Evolutionary conservation across 2,113 vertebrate species (phyloP).

Genomic region (Acrocephalus kingi): DNA sequence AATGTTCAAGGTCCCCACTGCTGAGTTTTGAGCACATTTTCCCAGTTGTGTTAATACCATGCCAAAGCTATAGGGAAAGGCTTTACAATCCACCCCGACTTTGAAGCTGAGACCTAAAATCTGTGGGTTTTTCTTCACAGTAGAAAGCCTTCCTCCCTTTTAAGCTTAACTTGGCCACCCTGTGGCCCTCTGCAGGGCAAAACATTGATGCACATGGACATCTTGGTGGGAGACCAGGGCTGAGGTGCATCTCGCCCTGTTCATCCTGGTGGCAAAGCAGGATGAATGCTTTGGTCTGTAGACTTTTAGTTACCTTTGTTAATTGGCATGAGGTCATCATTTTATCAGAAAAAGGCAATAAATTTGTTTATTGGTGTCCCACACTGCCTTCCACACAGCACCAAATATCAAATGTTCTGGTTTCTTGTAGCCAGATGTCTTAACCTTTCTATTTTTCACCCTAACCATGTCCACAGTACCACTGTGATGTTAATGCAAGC

Average conservation of each 20-base stretch:
- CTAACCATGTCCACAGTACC: background rate
- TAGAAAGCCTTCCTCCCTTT: background rate
- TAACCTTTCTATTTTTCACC: background rate
- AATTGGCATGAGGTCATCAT: rapidly evolving
- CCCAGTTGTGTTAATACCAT: background rate
- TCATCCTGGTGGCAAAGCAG: background rate
- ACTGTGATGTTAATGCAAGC: background rate
- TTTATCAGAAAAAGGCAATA: background rate
- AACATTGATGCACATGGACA: rapidly evolving
- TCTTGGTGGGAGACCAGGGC: background rate
- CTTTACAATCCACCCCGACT: background rate
- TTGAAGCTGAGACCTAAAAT: background rate
- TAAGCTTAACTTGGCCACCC: background rate
- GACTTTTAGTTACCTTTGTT: background rate
- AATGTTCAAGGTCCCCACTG: background rate
- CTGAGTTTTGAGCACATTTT: background rate
- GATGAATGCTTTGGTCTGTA: background rate
- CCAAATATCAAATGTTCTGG: background rate
- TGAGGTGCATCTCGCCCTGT: background rate
- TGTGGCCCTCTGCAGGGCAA: background rate
- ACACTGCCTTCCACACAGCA: background rate
- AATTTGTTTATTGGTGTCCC: background rate
- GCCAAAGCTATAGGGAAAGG: background rate
- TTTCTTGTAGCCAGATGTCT: background rate
- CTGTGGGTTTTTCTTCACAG: background rate